A percentile compares a stretch with the other conserved stretches of the same genome.
Evolutionary conservation across 1,140 invertebrate genomes (phyloP).

Genomic region (Lepeophtheirus salmonis): DNA sequence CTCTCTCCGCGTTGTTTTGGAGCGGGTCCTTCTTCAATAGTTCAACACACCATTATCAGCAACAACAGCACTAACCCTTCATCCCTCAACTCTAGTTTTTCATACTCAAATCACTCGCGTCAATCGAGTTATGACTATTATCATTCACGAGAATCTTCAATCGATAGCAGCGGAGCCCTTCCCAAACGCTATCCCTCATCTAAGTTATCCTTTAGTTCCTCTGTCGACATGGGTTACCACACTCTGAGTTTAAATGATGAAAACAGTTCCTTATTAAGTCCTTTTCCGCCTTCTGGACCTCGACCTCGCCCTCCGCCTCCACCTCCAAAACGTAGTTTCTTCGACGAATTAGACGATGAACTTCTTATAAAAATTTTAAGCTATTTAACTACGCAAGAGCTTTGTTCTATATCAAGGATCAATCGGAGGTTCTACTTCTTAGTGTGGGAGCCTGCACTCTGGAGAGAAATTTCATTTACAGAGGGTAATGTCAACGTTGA

Average conservation of each 20-base stretch:
- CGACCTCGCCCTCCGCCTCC: too few relatives aligned
- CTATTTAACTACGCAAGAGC: constrained; percentile 51
- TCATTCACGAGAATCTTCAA: not conserved
- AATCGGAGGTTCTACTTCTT: constrained; percentile 56
- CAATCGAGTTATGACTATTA: not conserved
- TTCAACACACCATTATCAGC: too few relatives aligned
- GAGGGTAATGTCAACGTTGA: constrained; percentile 45
- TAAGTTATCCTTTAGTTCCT: not conserved
- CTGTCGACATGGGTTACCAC: not conserved
- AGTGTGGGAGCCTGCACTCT: constrained; percentile 56
- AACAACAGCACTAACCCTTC: too few relatives aligned
- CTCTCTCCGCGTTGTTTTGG: not conserved
- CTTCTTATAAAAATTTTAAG: constrained; percentile 42
- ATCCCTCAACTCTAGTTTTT: not conserved
- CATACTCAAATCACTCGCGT: not conserved
- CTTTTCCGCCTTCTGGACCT: too few relatives aligned
- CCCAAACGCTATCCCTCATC: not conserved
- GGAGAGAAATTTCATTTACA: constrained; percentile 44
- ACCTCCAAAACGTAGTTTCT: too few relatives aligned
- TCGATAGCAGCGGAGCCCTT: not conserved
- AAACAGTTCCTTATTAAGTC: too few relatives aligned
- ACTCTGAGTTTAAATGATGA: not conserved
- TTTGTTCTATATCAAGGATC: constrained; percentile 56
- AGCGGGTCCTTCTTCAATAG: not conserved
- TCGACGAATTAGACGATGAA: constrained; percentile 34